Conservation (phyloP, 2,113 vertebrate species). For the Thomomys bottae region DNA sequence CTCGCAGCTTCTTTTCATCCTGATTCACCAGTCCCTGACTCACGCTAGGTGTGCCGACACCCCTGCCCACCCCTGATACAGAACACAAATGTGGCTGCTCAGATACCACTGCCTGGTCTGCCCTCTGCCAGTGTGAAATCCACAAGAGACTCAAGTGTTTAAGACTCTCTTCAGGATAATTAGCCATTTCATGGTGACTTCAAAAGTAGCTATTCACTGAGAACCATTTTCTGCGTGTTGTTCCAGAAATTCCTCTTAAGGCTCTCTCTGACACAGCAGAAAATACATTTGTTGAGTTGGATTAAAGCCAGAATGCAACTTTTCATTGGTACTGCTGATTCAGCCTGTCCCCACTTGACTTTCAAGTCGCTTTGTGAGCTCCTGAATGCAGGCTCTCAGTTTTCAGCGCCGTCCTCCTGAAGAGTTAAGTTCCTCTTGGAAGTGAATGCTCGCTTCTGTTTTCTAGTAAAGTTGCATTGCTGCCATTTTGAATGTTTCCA, state of each 20-base stretch:
- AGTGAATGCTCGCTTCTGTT: conserved; percentile 70
- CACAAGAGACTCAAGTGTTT: conserved; percentile 37
- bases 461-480: conserved; percentile 76
- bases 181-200: conserved; percentile 66
- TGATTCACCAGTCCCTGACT: neutral
- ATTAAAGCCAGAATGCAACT: conserved; percentile 72
- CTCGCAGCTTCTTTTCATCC: neutral
- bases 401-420: conserved; percentile 64
- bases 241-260: conserved; percentile 69
- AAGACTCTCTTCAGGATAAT: conserved; percentile 54
- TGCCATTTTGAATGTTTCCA: conserved; percentile 81
- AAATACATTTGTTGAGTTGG: conserved; percentile 70
- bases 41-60: accelerated
- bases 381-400: conserved; percentile 62
- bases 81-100: neutral
- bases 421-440: conserved; percentile 71
- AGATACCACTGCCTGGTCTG: too few species aligned
- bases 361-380: conserved; percentile 67
- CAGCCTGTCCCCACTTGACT: conserved; percentile 78
- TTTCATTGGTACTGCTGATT: conserved; percentile 80
- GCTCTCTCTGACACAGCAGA: conserved; percentile 71
- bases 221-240: conserved; percentile 62
- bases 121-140: neutral
- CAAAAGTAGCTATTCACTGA: conserved; percentile 58
- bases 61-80: too few species aligned